Evolutionary conservation across 2,888 invertebrate species (phyloP), one percentile per base, ranked within the genome.

Genomic region (Drosophila pseudotakahashii): DNA sequence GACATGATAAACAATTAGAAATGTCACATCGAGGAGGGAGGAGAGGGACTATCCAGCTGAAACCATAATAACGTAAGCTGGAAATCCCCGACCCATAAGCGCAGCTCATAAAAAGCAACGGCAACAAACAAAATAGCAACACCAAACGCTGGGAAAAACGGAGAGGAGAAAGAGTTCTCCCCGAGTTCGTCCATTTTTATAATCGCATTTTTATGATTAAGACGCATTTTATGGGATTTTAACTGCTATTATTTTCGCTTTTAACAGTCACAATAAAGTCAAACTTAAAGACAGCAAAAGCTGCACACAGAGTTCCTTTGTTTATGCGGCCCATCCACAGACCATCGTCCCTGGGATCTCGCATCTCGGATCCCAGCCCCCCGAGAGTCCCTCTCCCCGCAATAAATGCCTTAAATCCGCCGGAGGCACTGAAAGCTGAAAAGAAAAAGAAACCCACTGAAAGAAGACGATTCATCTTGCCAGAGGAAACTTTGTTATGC

Each of bases 181-280:
- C 16, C 54, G 36, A 55, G 64, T 48, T 57, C 57, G 62, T 76
- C 79, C 87, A 88, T 87, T 84, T 84, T 86, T 84, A 88, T 88
- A 84, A 84, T 88, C 84, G 87, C 88, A 84, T 80, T 89, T 88
- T 88, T 89, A 89, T 89, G 89, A 89, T 89, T 89, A 89, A 89
- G 89, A 85, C 89, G 81, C 82, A 78, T 89, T 89, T 89, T 85
- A 89, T 89, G 85, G 73, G 76, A 85, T 87, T 84, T 84, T 85
- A 83, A 88, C 85, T 85, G 85, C 87, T 85, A 84, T 85, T 87
- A 88, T 85, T 88, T 83, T 88, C 81, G 81, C 85, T 88, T 87
- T 85, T 88, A 89, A 87, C 85, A 83, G 89, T 87, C 84, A 84
- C 84, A 84, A 84, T 84, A 84, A 84, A 84, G 84, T 83, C 87